Evolutionary conservation across 2,888 invertebrate species (phyloP).

Genomic region (Lamellibrachia satsuma): DNA sequence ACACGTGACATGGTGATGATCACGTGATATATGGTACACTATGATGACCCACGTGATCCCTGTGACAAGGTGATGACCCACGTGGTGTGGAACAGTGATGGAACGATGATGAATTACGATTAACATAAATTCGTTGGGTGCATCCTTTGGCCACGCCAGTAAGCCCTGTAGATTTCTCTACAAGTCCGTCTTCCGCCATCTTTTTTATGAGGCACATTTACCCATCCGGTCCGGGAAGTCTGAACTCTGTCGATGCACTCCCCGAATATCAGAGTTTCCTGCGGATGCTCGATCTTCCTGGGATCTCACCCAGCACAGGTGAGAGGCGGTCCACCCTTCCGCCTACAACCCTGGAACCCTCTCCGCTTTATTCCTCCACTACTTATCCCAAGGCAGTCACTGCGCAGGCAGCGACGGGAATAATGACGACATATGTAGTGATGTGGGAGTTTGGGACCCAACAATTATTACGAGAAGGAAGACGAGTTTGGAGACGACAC

Average conservation of each 20-base stretch:
- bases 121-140: too few relatives aligned
- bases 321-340: background rate
- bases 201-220: background rate
- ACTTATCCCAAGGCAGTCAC: background rate
- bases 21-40: too few relatives aligned
- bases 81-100: too few relatives aligned
- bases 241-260: background rate
- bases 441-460: too few relatives aligned
- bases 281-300: background rate
- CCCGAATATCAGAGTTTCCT: background rate
- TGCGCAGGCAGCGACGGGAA: background rate
- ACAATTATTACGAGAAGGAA: too few relatives aligned
- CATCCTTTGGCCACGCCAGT: background rate
- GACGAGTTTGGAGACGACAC: too few relatives aligned
- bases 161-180: background rate
- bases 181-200: background rate
- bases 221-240: background rate
- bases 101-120: too few relatives aligned
- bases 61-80: too few relatives aligned
- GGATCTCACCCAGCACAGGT: background rate
- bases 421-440: too few relatives aligned
- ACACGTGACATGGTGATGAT: too few relatives aligned
- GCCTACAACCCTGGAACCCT: background rate
- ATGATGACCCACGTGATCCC: too few relatives aligned
- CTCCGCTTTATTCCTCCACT: background rate